A percentile compares a stretch with the other conserved stretches of the same genome.
Conservation (phyloP, 1,140 invertebrate genomes). For the Drosophila lacertosa region DNA sequence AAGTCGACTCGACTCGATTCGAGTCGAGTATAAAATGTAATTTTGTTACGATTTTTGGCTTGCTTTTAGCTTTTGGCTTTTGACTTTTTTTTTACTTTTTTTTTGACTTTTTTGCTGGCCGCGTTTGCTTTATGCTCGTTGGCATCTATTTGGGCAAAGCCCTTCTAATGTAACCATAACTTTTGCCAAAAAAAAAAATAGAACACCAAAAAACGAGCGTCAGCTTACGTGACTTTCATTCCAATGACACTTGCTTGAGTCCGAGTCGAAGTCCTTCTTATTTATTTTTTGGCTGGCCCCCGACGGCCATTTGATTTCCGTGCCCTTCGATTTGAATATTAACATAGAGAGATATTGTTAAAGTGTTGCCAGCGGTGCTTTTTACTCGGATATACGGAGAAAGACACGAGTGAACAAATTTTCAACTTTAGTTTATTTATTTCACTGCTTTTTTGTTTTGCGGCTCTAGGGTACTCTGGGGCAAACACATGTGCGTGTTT, state of each 20-base stretch:
- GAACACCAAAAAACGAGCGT: slow-evolving; percentile 37
- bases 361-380: slow-evolving; percentile 28
- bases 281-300: slow-evolving; percentile 33
- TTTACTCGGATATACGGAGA: slow-evolving; percentile 35
- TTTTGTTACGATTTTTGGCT: slow-evolving; percentile 63
- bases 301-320: slow-evolving; percentile 46
- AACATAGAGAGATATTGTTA: slow-evolving; percentile 33
- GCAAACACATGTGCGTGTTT: slow-evolving; percentile 12
- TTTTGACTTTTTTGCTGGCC: slow-evolving; percentile 5
- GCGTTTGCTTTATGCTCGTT: slow-evolving; percentile 16
- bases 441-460: slow-evolving; percentile 10
- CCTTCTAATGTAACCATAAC: slow-evolving; percentile 79
- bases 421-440: slow-evolving; percentile 26
- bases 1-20: slow-evolving; percentile 47
- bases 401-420: slow-evolving; percentile 28
- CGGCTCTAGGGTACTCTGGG: slow-evolving; percentile 23
- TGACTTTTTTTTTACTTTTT: slow-evolving; percentile 4
- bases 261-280: slow-evolving; percentile 38
- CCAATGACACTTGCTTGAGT: slow-evolving; percentile 47
- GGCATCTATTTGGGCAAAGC: slow-evolving; percentile 34
- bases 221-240: slow-evolving; percentile 71
- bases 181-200: slow-evolving; percentile 61
- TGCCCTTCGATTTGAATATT: slow-evolving; percentile 71
- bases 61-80: slow-evolving; percentile 14
- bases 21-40: slow-evolving; percentile 60